These are phyloP conservation scores for Listronotus bonariensis DNA, from an alignment of 1,140 invertebrate species.

Conservation along the genomic window DNA sequence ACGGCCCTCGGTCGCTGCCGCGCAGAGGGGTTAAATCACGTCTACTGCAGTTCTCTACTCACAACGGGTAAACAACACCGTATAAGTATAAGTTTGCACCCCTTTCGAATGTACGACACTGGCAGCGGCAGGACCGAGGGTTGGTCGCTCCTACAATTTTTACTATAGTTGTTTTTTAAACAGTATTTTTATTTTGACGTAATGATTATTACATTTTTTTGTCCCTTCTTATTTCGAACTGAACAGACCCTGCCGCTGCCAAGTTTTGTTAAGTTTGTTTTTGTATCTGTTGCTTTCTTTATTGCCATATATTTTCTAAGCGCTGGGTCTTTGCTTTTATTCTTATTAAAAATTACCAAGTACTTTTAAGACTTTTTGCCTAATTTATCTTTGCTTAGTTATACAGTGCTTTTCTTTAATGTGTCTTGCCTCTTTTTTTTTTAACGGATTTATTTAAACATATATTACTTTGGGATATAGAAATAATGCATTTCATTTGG, in stretches of 20 bases:
- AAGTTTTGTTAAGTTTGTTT: slow-evolving; percentile 39
- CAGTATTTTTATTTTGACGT: neutral
- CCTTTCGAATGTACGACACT: slow-evolving; percentile 32
- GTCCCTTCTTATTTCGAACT: slow-evolving; percentile 58
- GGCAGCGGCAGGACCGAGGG: slow-evolving; percentile 53
- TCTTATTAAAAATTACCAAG: too few species aligned
- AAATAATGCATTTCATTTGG: too few species aligned
- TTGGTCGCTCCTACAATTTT: slow-evolving; percentile 37
- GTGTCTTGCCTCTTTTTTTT: too few species aligned
- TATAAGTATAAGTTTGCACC: slow-evolving; percentile 27
- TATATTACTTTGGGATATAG: too few species aligned
- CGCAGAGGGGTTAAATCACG: slow-evolving; percentile 84
- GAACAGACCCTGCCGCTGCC: slow-evolving; percentile 67
- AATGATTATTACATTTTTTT: neutral
- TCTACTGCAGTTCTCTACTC: slow-evolving; percentile 85
- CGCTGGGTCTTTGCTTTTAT: slow-evolving; percentile 1
- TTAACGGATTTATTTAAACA: too few species aligned
- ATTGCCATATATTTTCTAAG: neutral
- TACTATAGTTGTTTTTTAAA: neutral
- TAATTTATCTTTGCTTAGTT: too few species aligned
- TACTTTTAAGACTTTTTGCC: too few species aligned
- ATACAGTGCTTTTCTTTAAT: too few species aligned
- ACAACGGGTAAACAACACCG: slow-evolving; percentile 72
- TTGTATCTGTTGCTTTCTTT: slow-evolving; percentile 2
- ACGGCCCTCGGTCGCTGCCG: slow-evolving; percentile 81